Evolutionary conservation across 2,797 vertebrate genomes (phyloP), one percentile per base, ranked within the genome.

Genomic region (Enteromius argenteus): DNA sequence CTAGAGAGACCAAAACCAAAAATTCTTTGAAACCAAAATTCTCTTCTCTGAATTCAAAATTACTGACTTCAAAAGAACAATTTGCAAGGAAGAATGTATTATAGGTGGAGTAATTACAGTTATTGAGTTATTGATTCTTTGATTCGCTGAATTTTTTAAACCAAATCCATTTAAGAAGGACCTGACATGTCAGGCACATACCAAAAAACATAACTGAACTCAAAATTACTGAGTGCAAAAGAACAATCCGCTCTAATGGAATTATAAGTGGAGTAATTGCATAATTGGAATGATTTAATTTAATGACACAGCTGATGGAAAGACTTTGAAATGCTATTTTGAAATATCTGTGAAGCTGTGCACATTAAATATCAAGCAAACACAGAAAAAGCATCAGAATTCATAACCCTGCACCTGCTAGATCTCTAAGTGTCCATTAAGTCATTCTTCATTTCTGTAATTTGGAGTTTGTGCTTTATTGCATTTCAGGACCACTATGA

Each of bases 321-420:
- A 17, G 8, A 23, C 21, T 66, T 78, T 37, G 27, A 79, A 66
- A 46, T 5, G 60, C 27, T 21, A 4, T 49, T 79, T 11, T 49
- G 5, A 0, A 66, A 32, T 60, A 37, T 69, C 8, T 46, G 42
- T 51, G 51, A 66, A 9, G 60, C 44, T 13, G 32, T 51, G 64
- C 64, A 58, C 30, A 39, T n/a, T 49, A 62, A 62, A 44, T 62
- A 17, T 68, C 56, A 32, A 2, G 30, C 35, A 64, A 78, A 78
- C 58, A 78, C 35, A 75, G 13, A 60, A 84, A 85, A 79, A 82
- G 46, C 21, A 76, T 62, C 2, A 71, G 44, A 77, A 51, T 74
- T 85, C 39, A 35, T 37, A 37, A 53, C 39, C 51, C 56, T 53
- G 68, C 51, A 73, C 66, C 75, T 39, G 32, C 79, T 79, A 32